Evolutionary conservation across 2,888 invertebrate species (phyloP).

Genomic region (Amphipoea lucens): DNA sequence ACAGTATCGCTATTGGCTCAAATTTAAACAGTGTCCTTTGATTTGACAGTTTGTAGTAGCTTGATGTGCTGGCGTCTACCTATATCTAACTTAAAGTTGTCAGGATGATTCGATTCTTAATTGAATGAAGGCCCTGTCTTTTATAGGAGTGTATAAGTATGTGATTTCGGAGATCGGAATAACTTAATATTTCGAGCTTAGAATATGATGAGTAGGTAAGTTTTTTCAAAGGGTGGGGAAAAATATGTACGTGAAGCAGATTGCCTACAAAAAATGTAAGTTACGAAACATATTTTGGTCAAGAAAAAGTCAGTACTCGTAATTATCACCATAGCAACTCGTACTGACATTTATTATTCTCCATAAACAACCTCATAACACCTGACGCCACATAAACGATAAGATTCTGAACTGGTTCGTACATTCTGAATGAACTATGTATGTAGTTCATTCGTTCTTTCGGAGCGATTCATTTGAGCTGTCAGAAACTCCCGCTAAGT

Average conservation of each 20-base stretch:
- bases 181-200: background rate
- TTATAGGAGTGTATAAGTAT: too few species aligned
- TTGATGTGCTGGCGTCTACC: too few species aligned
- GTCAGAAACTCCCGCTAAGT: slow-evolving; percentile 52
- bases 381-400: slow-evolving; percentile 39
- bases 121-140: too few species aligned
- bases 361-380: slow-evolving; percentile 40
- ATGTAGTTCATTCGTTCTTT: slow-evolving; percentile 48
- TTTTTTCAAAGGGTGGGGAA: background rate
- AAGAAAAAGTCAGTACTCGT: too few species aligned
- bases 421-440: slow-evolving; percentile 42
- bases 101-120: too few species aligned
- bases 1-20: too few species aligned
- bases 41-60: too few species aligned
- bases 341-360: slow-evolving; percentile 35
- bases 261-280: background rate
- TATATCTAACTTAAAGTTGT: too few species aligned
- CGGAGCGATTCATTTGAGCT: slow-evolving; percentile 58
- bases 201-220: background rate
- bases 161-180: too few species aligned
- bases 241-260: background rate
- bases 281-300: background rate
- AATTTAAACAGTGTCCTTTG: too few species aligned
- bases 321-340: background rate
- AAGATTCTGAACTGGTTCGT: slow-evolving; percentile 41